Evolutionary conservation across 2,797 vertebrate genomes (phyloP).

Genomic region (Brotula barbata): DNA sequence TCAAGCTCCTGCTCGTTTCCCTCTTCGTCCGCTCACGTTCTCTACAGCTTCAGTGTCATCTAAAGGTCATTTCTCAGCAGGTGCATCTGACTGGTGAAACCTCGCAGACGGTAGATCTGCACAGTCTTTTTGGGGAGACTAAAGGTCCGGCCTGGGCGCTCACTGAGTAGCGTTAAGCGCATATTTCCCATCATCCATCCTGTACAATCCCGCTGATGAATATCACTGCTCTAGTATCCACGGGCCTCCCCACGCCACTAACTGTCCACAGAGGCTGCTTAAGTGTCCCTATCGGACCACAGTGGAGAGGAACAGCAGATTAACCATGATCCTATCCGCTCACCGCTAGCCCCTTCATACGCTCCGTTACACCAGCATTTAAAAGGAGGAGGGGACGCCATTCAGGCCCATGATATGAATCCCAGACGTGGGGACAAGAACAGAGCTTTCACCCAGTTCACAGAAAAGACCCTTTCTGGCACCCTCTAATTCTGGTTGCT

Average conservation of each 20-base stretch:
- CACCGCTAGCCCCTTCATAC: constrained; percentile 81
- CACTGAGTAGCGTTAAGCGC: neutral
- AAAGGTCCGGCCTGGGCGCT: neutral
- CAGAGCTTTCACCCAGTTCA: constrained; percentile 79
- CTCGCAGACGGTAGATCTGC: constrained; percentile 1
- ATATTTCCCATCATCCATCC: neutral
- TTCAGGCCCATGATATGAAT: constrained; percentile 87
- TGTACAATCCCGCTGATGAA: constrained; percentile 22
- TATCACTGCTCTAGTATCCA: constrained; percentile 48
- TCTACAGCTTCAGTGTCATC: constrained; percentile 35
- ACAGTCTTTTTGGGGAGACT: constrained; percentile 5
- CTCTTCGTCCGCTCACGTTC: constrained; percentile 32
- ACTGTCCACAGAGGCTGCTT: constrained; percentile 82
- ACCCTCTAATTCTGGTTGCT: constrained; percentile 78
- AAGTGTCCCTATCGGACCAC: constrained; percentile 87
- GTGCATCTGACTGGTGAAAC: constrained; percentile 34
- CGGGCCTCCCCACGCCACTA: constrained; percentile 66
- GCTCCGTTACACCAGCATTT: constrained; percentile 85
- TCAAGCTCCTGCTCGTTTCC: constrained; percentile 27
- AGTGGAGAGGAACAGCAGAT: constrained; percentile 87
- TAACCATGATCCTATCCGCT: constrained; percentile 91
- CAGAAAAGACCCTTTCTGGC: constrained; percentile 77
- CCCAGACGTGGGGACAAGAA: constrained; percentile 84
- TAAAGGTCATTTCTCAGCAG: constrained; percentile 46
- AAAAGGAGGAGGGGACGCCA: constrained; percentile 84